Evolutionary conservation across 2,888 invertebrate species (phyloP).

Genomic region (Cryptocephalus primarius): DNA sequence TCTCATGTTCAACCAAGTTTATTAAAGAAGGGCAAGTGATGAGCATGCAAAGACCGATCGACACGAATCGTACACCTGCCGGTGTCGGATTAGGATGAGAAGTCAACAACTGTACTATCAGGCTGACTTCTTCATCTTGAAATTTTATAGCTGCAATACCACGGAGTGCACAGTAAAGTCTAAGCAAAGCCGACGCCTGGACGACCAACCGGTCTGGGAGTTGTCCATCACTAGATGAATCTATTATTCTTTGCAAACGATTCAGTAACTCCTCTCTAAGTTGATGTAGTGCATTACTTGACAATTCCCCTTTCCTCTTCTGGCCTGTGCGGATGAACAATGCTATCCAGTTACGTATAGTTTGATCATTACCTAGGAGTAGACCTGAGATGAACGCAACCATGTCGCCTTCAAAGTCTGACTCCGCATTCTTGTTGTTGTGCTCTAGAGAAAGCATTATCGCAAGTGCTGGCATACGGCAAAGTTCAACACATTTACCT

Average conservation of each 20-base stretch:
- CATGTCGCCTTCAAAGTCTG: constrained; percentile 31
- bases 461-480: constrained; percentile 82
- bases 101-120: constrained; percentile 74
- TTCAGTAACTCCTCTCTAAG: constrained; percentile 67
- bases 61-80: constrained; percentile 86
- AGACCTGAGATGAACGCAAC: constrained; percentile 65
- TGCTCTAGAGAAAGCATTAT: constrained; percentile 69
- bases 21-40: constrained; percentile 82
- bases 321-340: constrained; percentile 81
- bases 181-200: constrained; percentile 78
- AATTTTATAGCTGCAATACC: constrained; percentile 90
- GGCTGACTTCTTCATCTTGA: constrained; percentile 82
- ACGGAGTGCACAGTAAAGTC: constrained; percentile 84
- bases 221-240: constrained; percentile 48
- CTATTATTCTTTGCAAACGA: constrained; percentile 54
- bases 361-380: constrained; percentile 76
- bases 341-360: constrained; percentile 85
- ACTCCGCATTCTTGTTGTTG: constrained; percentile 26
- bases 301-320: constrained; percentile 66
- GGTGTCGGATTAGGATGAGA: constrained; percentile 83
- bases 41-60: constrained; percentile 86
- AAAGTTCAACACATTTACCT: constrained; percentile 78
- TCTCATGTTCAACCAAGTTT: constrained; percentile 66
- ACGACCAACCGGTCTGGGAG: constrained; percentile 59
- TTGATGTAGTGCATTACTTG: constrained; percentile 54